Percentiles rank a stretch among this genome's conserved stretches.
Evolutionary conservation across 1,140 invertebrate species (phyloP).

Genomic region (Euborellia annulipes): DNA sequence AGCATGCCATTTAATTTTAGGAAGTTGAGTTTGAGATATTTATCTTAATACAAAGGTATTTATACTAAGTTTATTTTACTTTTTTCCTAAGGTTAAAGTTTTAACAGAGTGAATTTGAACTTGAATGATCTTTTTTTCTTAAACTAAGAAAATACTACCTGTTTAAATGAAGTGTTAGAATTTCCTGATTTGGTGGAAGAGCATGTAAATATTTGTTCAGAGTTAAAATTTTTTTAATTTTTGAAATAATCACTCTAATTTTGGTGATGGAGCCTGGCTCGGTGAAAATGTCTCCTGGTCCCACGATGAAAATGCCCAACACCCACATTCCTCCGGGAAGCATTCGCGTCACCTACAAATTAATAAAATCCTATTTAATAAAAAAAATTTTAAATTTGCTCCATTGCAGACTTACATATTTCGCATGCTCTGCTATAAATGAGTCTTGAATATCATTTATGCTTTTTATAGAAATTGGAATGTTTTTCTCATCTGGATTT

Average conservation of each 20-base stretch:
- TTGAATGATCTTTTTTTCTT: too few species aligned
- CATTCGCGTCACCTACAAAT: constrained; percentile 54
- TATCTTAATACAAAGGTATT: too few species aligned
- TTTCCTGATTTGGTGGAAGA: too few species aligned
- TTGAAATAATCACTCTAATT: constrained; percentile 35
- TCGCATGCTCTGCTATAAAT: constrained; percentile 51
- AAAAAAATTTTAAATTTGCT: neutral
- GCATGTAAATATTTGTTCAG: constrained; percentile 40
- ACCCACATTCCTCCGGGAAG: constrained; percentile 65
- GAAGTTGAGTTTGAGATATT: too few species aligned
- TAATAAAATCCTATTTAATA: neutral
- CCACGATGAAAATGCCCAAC: constrained; percentile 41
- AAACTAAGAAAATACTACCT: too few species aligned
- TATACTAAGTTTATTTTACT: too few species aligned
- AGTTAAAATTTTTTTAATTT: constrained; percentile 35
- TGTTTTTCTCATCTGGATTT: constrained; percentile 14
- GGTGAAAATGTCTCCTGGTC: constrained; percentile 44
- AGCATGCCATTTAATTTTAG: too few species aligned
- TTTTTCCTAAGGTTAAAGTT: too few species aligned
- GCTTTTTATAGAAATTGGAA: constrained; percentile 15
- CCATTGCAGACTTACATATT: constrained; percentile 30
- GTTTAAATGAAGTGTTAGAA: too few species aligned
- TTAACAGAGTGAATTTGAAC: too few species aligned
- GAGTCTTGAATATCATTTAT: constrained; percentile 34
- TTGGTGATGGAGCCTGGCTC: constrained; percentile 27